Evolutionary conservation across 2,888 invertebrate species (phyloP), one percentile per base, ranked within the genome.

Genomic region (Parnassius mnemosyne): DNA sequence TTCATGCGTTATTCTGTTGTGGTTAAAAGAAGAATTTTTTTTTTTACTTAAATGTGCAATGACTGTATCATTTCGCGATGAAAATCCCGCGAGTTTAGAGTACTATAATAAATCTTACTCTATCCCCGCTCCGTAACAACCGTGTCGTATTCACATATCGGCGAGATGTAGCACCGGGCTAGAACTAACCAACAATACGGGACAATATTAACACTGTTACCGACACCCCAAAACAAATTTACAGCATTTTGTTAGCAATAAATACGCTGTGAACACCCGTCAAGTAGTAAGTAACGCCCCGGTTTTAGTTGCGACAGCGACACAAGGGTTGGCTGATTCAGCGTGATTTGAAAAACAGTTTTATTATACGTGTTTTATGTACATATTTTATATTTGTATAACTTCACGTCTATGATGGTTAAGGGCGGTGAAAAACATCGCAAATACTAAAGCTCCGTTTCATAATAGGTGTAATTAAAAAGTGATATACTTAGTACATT

Each of bases 151-250:
- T 71, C 68, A 69, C 64, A 71, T 43, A 43, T 49, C 65, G 64
- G 10, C 59, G 65, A 65, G 64, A 61, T 44, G 57, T 47, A 61
- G 60, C 69, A 66, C 66, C 69, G 81, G 78, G 81, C 79, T 79
- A 69, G 67, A 69, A 69, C 75, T 68, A 74, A 68, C 79, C 77
- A 76, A 86, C 83, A 84, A 85, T 79, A 69, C 64, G 64, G 67
- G 64, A 64, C 71, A 77, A 75, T 79, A 79, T 77, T 71, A 74
- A 70, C 75, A 77, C 77, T 79, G 13, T 53, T 80, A 80, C 79
- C 74, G 70, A 71, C 79, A 80, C 77, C 83, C 86, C 84, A 79
- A 78, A 78, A 81, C 83, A 80, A 81, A 81, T 81, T 78, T 76
- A 71, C 72, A 68, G 56, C 71, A 67, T 70, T 75, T 73, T 71